A percentile compares a stretch with the other conserved stretches of the same genome.
Evolutionary conservation across 1,140 invertebrate genomes (phyloP).

Genomic region (Stenopsyche tienmushanensis): DNA sequence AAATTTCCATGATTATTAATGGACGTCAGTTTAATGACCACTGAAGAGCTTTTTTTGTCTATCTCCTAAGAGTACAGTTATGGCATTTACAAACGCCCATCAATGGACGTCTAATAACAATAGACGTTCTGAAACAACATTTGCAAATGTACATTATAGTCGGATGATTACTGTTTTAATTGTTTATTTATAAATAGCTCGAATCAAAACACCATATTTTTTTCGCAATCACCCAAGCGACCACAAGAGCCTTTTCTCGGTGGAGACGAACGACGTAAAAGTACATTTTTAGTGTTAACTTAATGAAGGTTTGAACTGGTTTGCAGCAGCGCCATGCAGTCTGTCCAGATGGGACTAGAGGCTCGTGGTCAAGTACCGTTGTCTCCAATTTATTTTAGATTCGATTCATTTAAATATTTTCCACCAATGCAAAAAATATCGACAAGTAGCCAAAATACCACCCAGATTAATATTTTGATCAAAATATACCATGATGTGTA

Average conservation of each 20-base stretch:
- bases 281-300: background rate
- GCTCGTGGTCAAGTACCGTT: background rate
- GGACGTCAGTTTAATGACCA: conserved; percentile 13
- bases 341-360: conserved; percentile 11
- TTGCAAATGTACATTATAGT: conserved; percentile 1
- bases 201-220: background rate
- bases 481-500: too few species aligned
- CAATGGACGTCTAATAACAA: conserved; percentile 7
- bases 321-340: conserved; percentile 29
- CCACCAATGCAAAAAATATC: too few species aligned
- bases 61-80: conserved; percentile 3
- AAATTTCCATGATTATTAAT: conserved; percentile 13
- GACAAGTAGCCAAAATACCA: too few species aligned
- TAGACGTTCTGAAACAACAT: background rate
- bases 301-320: conserved; percentile 11
- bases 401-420: too few species aligned
- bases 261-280: background rate
- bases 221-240: background rate
- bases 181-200: background rate
- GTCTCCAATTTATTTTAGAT: too few species aligned
- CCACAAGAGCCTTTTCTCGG: background rate
- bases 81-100: conserved; percentile 10
- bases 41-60: conserved; percentile 1
- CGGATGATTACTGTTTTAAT: background rate
- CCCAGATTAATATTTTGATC: too few species aligned